phyloP scores from a whole-genome alignment of 1,140 invertebrate genomes.

The Pachyrhynchus sulphureomaculatus region DNA sequence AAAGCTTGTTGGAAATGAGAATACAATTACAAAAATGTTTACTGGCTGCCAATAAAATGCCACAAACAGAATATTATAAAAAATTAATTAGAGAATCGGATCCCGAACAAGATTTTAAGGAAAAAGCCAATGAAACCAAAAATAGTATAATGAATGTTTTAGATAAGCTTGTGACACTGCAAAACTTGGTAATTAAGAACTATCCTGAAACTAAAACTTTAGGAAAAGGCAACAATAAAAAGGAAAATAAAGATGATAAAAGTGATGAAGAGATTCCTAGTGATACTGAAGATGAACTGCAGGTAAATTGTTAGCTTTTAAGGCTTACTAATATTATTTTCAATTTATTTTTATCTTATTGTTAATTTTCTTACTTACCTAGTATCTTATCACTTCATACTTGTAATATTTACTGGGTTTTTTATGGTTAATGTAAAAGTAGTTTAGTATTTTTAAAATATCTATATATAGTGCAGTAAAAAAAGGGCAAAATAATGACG shows the following conservation, averaged over 20 bases:
- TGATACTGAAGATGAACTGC: constrained; percentile 52
- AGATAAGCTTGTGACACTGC: constrained; percentile 65
- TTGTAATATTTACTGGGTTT: too few species aligned
- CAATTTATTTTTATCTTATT: neutral
- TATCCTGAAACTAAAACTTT: constrained; percentile 65
- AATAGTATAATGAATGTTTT: constrained; percentile 60
- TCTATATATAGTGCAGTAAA: too few species aligned
- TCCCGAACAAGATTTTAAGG: constrained; percentile 54
- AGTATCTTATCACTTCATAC: too few species aligned
- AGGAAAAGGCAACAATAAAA: constrained; percentile 35
- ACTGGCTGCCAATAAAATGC: constrained; percentile 73
- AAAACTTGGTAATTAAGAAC: constrained; percentile 61
- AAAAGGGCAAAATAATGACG: too few species aligned
- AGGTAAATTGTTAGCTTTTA: neutral
- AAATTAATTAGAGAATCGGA: constrained; percentile 53
- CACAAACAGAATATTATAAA: constrained; percentile 60
- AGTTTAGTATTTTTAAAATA: too few species aligned
- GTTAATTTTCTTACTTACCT: neutral
- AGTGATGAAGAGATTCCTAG: constrained; percentile 57
- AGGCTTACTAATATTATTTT: neutral
- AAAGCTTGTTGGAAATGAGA: constrained; percentile 76
- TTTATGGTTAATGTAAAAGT: too few species aligned
- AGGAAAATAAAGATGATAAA: constrained; percentile 48
- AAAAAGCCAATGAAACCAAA: constrained; percentile 56
- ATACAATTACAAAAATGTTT: constrained; percentile 84